Evolutionary conservation across 2,888 invertebrate species (phyloP), one percentile per base, ranked within the genome.

Genomic region (Macaria liturata): DNA sequence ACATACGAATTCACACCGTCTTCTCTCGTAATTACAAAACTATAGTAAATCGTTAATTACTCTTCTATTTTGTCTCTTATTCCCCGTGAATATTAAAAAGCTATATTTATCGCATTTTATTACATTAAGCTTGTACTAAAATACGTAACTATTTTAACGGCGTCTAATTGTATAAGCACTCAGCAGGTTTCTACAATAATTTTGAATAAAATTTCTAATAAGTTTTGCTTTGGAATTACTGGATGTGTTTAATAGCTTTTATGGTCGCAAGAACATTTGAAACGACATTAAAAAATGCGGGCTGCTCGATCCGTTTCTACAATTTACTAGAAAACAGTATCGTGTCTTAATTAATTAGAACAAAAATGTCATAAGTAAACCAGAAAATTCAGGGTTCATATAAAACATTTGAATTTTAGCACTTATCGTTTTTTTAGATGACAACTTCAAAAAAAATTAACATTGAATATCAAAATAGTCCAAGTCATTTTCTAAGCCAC

Each of bases 231-330:
- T 49, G 32, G 58, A 59, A 64, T 63, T 61, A 63, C 42, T 59
- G 44, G 43, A 54, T 42, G 52, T 49, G 55, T 55, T 45, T 55
- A 39, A 57, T 49, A 32, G 42, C 32, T 60, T 62, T 65, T 57
- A 64, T 61, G 32, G 59, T 55, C 46, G 40, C 39, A 48, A 57
- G 49, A 47, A 42, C 54, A 60, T 64, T 64, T 65, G 49, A 65
- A 66, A 64, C 54, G 62, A 66, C 64, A 70, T 70, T 68, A 75
- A 71, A 37, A 69, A 73, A 73, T 72, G 71, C 72, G 70, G 72
- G 72, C 59, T 56, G 60, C 54, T 50, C 31, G 44, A 54, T 31
- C 46, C 46, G 31, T 40, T 9, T 37, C 8, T 37, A 45, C 46
- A 49, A 30, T 46, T 9, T 50, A 49, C 31, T 3, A 9, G 8